A percentile compares a stretch with the other conserved stretches of the same genome.
Conservation (phyloP, 1,140 invertebrate species). For the Neodiprion pinetum region DNA sequence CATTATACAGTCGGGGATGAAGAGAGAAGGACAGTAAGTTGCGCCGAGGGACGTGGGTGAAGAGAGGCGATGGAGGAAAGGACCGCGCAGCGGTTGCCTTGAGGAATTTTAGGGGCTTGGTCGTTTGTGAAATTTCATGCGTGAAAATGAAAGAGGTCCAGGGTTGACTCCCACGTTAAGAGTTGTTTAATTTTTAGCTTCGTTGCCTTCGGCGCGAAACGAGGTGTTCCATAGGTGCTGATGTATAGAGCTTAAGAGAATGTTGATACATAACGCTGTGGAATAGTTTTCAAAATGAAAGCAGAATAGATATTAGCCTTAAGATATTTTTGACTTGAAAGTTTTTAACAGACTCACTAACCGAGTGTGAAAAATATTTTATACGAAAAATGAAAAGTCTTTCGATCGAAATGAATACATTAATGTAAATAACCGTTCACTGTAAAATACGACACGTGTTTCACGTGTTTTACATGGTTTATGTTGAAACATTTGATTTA, state of each 20-base stretch:
- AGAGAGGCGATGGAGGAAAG: not conserved
- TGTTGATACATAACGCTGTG: too few species aligned
- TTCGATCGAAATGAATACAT: not conserved
- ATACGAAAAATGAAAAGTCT: not conserved
- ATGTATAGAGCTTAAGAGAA: too few species aligned
- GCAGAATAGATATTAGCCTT: not conserved
- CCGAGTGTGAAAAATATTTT: not conserved
- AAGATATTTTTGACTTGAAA: not conserved
- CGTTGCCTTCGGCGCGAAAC: not conserved
- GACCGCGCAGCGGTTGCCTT: not conserved
- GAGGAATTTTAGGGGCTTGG: not conserved
- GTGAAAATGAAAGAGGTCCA: not conserved
- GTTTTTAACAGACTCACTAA: not conserved
- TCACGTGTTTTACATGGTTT: too few species aligned
- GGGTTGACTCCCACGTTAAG: not conserved
- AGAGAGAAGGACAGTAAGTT: not conserved
- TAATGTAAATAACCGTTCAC: not conserved
- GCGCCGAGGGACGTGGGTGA: not conserved
- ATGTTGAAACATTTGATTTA: too few species aligned
- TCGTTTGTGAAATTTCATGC: slow-evolving; percentile 1
- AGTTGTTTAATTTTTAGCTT: slow-evolving; percentile 2
- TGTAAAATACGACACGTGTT: too few species aligned
- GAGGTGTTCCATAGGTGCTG: not conserved
- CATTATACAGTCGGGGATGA: not conserved
- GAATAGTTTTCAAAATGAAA: too few species aligned